Evolutionary conservation across 2,797 vertebrate species (phyloP).

Genomic region (Pseudotriccus pelzelni): DNA sequence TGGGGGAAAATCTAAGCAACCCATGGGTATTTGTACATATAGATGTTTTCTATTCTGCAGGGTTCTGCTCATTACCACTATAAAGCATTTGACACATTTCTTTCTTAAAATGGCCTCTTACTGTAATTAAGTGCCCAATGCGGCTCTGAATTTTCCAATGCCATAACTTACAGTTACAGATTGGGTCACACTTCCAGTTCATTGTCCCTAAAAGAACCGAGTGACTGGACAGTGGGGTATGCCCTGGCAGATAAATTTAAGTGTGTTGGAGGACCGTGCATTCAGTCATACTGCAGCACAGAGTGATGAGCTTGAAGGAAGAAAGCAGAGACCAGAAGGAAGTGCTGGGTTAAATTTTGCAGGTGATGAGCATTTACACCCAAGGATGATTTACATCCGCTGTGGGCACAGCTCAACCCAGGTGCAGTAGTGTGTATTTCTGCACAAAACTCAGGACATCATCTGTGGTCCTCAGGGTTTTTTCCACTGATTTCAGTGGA

Average conservation of each 20-base stretch:
- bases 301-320: neutral
- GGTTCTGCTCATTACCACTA: neutral
- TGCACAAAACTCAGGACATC: neutral
- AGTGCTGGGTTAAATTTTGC: neutral
- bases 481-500: neutral
- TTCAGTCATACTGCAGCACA: neutral
- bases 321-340: neutral
- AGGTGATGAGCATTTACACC: neutral
- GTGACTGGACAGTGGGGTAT: rapidly evolving
- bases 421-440: neutral
- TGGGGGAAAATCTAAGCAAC: neutral
- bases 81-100: neutral
- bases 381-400: neutral
- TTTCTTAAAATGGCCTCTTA: neutral
- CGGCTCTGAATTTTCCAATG: neutral
- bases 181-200: neutral
- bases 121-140: neutral
- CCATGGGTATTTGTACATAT: neutral
- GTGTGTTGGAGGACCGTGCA: neutral
- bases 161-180: neutral
- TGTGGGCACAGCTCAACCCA: neutral
- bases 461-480: rapidly evolving
- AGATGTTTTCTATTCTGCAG: neutral
- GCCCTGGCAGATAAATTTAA: neutral
- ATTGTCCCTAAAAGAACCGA: neutral